Evolutionary conservation across 2,113 vertebrate species (phyloP), one percentile per base, ranked within the genome.

Genomic region (Isurus oxyrinchus): DNA sequence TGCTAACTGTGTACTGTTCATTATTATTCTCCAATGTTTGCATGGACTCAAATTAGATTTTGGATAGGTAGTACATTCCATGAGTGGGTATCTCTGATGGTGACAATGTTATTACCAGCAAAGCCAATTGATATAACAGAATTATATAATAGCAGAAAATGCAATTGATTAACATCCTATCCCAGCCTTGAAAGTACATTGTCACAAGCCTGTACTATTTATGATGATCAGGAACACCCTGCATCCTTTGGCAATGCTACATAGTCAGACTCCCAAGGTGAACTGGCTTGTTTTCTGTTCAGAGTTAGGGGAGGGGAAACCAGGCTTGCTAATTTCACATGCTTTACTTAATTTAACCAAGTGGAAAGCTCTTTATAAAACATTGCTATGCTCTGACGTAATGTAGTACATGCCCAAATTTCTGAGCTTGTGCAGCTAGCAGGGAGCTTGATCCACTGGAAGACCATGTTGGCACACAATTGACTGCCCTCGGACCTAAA

Each of bases 11-110:
- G 11, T 53, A 55, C 49, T 72, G 66, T 72, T 95, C 49, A 72
- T 95, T 95, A 72, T 72, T 55, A 55, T 95, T 95, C 49, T 40
- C 94, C 25, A 16, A 6, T 21, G 27, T 95, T 40, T 95, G 67
- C 66, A 95, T 53, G 27, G 67, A 49, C 27, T 95, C 40, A 95
- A 95, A 95, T 95, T 49, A 95, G 10, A 95, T 72, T 72, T 53
- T 94, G 57, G 59, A 40, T 21, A 40, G 57, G 40, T 84, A 44
- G 19, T 84, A 44, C 40, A 7, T 84, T 44, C 81, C 31, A 93
- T 35, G 88, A 35, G 49, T 27, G 49, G 21, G 49, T 25, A 53
- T 23, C 8, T 25, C 19, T 27, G 23, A 27, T 23, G 44, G 25
- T 55, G 23, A 40, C 53, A 90, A 55, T 90, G 87, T 14, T 27